These are phyloP conservation scores for Bedellia somnulentella DNA, from an alignment of 2,888 invertebrate genomes.

Conservation along the genomic window DNA sequence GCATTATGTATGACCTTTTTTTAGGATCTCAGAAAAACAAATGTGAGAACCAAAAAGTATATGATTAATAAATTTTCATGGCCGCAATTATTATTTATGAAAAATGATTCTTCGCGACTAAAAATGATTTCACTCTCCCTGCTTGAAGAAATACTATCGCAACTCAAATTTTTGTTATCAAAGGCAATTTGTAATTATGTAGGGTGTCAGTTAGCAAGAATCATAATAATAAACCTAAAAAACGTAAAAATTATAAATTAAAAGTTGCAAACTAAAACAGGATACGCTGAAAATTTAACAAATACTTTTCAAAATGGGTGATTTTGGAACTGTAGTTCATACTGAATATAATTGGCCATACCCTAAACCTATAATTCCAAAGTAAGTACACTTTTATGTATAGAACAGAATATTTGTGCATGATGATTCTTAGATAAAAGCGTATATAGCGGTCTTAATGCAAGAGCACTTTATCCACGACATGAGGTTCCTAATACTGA, in stretches of 20 bases:
- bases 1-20: no score
- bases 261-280: not conserved
- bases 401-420: not conserved
- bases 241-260: conserved; percentile 35
- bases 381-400: conserved; percentile 25
- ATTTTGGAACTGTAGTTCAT: conserved; percentile 48
- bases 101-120: no score
- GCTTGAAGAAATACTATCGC: conserved; percentile 45
- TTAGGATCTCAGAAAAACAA: no score
- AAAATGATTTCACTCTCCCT: conserved; percentile 58
- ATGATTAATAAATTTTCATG: no score
- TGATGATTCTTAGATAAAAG: no score
- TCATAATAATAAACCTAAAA: conserved; percentile 46
- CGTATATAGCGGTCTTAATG: no score
- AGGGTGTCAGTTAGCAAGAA: conserved; percentile 49
- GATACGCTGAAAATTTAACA: no score
- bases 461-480: no score
- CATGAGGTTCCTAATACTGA: no score
- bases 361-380: conserved; percentile 56
- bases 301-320: conserved; percentile 21
- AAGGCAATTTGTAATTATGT: conserved; percentile 56
- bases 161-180: conserved; percentile 47
- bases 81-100: no score
- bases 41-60: no score
- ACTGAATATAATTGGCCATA: conserved; percentile 65